Base-by-base conservation (phyloP, 2,888 invertebrate genomes). In the Sialis lutaria region DNA sequence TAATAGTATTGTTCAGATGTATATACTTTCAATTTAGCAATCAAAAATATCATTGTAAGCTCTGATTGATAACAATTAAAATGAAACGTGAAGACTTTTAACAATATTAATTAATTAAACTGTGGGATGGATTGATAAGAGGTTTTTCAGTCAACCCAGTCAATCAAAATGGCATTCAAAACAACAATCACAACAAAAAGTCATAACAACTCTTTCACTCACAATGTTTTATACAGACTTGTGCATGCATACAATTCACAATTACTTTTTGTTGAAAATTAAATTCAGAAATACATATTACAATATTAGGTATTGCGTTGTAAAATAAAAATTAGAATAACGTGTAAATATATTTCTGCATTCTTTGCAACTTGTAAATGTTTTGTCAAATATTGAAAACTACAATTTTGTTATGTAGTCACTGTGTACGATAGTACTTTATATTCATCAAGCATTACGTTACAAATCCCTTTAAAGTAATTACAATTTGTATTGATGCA, bases 141-240 rank as follows among this genome's bases (percentile, higher is more conserved):
- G 12, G 37, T 10, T 37, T 10, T 10, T 37, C 37, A 37, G 37
- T 37, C 12, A n/a, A 37, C n/a, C 37, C 37, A 37, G 35, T 13
- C 44, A 44, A 34, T 44, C 44, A 44, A 30, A 33, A 44, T 44
- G 44, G 44, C 44, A 44, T 34, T 44, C 44, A 44, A 44, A 44
- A 13, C 12, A 33, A 33, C 34, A 34, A 33, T 9, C 34, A 33
- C 44, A 44, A 22, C 22, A 44, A 22, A 35, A 34, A 34, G 34
- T 34, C 33, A 33, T 34, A 44, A 12, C 13, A 42, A 42, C 30
- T 31, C n/a, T 30, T 44, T 32, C 22, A 44, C 10, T 44, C 13
- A 44, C 12, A 44, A 44, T 22, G 22, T 22, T 22, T 22, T 22
- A 22, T 22, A 22, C 22, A 22, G 22, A 22, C 4, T 4, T 22